These are phyloP conservation scores for Sussaba pulchella DNA, from an alignment of 2,888 invertebrate species.

Conservation along the genomic window DNA sequence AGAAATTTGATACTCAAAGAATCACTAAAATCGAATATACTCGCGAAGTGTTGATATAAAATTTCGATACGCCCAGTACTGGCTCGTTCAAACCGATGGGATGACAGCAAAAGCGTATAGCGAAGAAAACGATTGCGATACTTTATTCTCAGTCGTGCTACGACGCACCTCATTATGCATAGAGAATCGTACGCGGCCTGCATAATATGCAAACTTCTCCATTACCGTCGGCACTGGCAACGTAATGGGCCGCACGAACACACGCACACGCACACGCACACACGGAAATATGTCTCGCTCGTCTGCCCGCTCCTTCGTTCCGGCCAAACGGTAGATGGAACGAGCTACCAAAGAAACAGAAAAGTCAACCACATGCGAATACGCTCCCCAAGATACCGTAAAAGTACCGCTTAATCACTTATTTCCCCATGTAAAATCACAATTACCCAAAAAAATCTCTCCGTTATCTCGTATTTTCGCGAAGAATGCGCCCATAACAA, in stretches of 20 bases:
- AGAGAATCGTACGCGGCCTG: conserved; percentile 83
- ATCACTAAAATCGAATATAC: background rate
- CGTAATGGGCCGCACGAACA: conserved; percentile 53
- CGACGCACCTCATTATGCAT: conserved; percentile 83
- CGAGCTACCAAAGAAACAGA: conserved; percentile 24
- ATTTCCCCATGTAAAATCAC: conserved; percentile 54
- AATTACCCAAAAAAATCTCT: conserved; percentile 23
- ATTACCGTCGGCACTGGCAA: conserved; percentile 78
- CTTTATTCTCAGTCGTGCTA: conserved; percentile 81
- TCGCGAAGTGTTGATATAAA: conserved; percentile 5
- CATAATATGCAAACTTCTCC: conserved; percentile 83
- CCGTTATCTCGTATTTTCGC: conserved; percentile 40
- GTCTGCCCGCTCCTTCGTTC: conserved; percentile 52
- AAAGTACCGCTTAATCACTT: conserved; percentile 55
- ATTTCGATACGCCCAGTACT: conserved; percentile 9
- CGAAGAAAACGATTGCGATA: conserved; percentile 70
- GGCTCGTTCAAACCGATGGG: conserved; percentile 56
- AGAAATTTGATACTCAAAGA: too few relatives aligned
- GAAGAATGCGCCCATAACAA: background rate
- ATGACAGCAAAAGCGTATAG: conserved; percentile 68
- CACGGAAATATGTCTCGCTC: conserved; percentile 22
- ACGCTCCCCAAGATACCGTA: conserved; percentile 41
- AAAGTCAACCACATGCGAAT: conserved; percentile 23
- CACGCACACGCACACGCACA: conserved; percentile 14
- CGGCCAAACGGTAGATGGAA: conserved; percentile 35